A percentile compares a stretch with the other conserved stretches of the same genome.
Conservation (phyloP, 2,113 vertebrate species). For the Anarhynchus alexandrinus region DNA sequence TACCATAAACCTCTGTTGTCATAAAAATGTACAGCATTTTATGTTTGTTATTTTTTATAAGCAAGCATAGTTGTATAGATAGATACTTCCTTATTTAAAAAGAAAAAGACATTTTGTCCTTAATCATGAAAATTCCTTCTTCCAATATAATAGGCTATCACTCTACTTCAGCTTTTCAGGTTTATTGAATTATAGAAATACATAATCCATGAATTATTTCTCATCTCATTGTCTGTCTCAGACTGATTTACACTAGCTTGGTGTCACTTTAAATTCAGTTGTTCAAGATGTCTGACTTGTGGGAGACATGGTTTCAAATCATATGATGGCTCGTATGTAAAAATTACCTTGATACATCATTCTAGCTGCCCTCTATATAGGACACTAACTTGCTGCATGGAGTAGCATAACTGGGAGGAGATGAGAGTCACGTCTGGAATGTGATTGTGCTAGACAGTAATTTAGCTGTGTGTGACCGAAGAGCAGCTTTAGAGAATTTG, state of each 20-base stretch:
- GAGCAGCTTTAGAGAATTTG: neutral
- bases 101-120: neutral
- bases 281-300: neutral
- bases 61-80: neutral
- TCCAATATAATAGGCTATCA: neutral
- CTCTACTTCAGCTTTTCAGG: neutral
- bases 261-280: neutral
- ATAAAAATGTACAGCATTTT: neutral
- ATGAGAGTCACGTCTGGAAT: neutral
- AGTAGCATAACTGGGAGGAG: neutral
- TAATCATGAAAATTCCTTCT: neutral
- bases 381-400: neutral
- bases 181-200: neutral
- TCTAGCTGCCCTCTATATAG: neutral
- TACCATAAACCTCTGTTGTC: neutral
- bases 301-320: neutral
- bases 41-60: neutral
- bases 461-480: neutral
- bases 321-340: neutral
- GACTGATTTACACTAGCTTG: neutral
- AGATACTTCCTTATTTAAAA: neutral
- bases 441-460: neutral
- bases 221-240: neutral
- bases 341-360: neutral
- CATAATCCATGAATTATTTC: neutral